phyloP scores from a whole-genome alignment of 2,888 invertebrate genomes.

The Bursaphelenchus okinawaensis region DNA sequence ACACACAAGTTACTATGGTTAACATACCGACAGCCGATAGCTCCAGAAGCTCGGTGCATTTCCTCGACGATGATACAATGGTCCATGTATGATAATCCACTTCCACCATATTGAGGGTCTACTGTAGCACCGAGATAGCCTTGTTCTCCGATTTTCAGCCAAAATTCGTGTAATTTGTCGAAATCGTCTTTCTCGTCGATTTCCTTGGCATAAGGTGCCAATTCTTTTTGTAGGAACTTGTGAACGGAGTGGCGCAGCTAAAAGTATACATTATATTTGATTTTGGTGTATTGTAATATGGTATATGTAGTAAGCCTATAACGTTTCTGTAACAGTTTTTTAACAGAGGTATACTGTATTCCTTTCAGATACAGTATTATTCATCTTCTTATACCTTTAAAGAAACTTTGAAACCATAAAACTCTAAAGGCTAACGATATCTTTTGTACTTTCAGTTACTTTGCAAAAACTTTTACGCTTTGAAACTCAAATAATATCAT shows the following conservation, averaged over 20 bases:
- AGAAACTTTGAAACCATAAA: too few species aligned
- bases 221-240: neutral
- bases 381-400: too few species aligned
- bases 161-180: slow-evolving; percentile 68
- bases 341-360: too few species aligned
- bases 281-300: too few species aligned
- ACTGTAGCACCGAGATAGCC: slow-evolving; percentile 88
- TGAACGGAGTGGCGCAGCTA: neutral
- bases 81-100: slow-evolving; percentile 79
- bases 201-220: slow-evolving; percentile 82
- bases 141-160: slow-evolving; percentile 82
- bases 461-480: too few species aligned
- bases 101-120: slow-evolving; percentile 77
- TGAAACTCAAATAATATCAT: too few species aligned
- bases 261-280: too few species aligned
- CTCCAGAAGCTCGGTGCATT: slow-evolving; percentile 71
- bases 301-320: too few species aligned
- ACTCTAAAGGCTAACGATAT: too few species aligned
- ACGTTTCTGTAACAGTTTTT: too few species aligned
- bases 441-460: too few species aligned
- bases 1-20: slow-evolving; percentile 93
- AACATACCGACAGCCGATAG: slow-evolving; percentile 80
- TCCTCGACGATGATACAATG: slow-evolving; percentile 88
- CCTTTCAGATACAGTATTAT: too few species aligned
- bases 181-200: slow-evolving; percentile 84